A percentile compares a stretch with the other conserved stretches of the same genome.
phyloP scores from a whole-genome alignment of 1,140 invertebrate genomes.

The Eubasilissa regina region DNA sequence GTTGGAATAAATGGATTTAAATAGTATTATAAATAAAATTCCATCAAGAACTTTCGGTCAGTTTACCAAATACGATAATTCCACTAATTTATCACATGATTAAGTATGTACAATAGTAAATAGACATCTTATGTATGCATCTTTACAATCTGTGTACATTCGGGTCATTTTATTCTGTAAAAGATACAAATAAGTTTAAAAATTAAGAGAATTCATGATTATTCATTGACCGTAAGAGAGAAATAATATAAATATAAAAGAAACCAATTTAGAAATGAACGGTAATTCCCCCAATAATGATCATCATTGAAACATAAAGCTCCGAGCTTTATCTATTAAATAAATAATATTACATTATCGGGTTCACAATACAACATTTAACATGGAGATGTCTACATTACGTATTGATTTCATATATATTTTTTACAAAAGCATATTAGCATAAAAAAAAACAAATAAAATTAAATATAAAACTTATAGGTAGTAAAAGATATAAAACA shows the following conservation, averaged over 20 bases:
- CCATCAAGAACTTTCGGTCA: slow-evolving; percentile 25
- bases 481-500: background rate
- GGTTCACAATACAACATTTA: too few species aligned
- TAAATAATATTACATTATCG: too few species aligned
- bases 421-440: slow-evolving; percentile 15
- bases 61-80: slow-evolving; percentile 37
- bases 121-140: slow-evolving; percentile 9
- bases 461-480: slow-evolving; percentile 12
- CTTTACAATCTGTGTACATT: background rate
- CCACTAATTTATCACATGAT: slow-evolving; percentile 38
- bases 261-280: too few species aligned
- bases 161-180: too few species aligned
- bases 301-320: too few species aligned
- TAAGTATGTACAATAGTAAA: slow-evolving; percentile 26
- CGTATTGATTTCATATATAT: background rate
- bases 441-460: slow-evolving; percentile 6
- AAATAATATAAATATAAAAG: too few species aligned
- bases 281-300: too few species aligned
- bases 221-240: too few species aligned
- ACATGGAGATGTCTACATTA: background rate
- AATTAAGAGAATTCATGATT: too few species aligned
- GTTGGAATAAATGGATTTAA: background rate
- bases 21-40: slow-evolving; percentile 17
- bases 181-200: too few species aligned
- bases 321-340: too few species aligned